Conservation (phyloP, 2,888 invertebrate species). For the Epistrophe grossulariae region DNA sequence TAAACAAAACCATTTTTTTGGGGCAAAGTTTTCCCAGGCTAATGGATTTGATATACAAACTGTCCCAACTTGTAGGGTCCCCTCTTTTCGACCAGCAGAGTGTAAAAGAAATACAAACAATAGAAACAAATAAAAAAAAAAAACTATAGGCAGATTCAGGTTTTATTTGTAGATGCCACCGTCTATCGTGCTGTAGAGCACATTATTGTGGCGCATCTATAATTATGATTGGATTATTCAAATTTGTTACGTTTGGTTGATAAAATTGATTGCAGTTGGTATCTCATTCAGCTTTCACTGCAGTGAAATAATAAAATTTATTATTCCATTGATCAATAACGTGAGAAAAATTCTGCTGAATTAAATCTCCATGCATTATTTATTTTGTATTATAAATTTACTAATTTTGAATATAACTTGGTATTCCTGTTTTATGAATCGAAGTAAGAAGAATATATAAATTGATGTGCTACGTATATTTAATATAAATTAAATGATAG, state of each 20-base stretch:
- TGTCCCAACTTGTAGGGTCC: not conserved
- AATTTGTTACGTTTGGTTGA: slow-evolving; percentile 40
- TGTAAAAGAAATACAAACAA: not conserved
- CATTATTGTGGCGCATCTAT: slow-evolving; percentile 27
- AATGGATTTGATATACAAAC: not conserved
- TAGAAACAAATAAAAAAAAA: slow-evolving; percentile 7
- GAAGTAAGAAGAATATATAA: not conserved
- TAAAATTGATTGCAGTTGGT: slow-evolving; percentile 46
- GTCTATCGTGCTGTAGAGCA: not conserved
- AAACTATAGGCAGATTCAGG: slow-evolving; percentile 17
- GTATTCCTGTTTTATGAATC: not conserved
- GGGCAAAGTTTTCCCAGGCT: slow-evolving; percentile 72
- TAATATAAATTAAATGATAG: not conserved
- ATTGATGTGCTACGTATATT: not conserved
- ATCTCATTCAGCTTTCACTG: slow-evolving; percentile 51
- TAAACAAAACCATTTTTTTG: slow-evolving; percentile 53
- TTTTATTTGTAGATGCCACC: slow-evolving; percentile 43
- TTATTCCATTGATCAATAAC: not conserved
- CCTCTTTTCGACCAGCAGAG: not conserved
- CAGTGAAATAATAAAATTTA: slow-evolving; percentile 5
- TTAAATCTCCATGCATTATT: slow-evolving; percentile 1
- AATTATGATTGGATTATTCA: slow-evolving; percentile 51
- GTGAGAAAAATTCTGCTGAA: slow-evolving; percentile 13
- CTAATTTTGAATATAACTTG: not conserved
- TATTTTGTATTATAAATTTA: not conserved